Evolutionary conservation across 2,888 invertebrate species (phyloP), one percentile per base, ranked within the genome.

Genomic region (Lordiphosa fenestrarum): DNA sequence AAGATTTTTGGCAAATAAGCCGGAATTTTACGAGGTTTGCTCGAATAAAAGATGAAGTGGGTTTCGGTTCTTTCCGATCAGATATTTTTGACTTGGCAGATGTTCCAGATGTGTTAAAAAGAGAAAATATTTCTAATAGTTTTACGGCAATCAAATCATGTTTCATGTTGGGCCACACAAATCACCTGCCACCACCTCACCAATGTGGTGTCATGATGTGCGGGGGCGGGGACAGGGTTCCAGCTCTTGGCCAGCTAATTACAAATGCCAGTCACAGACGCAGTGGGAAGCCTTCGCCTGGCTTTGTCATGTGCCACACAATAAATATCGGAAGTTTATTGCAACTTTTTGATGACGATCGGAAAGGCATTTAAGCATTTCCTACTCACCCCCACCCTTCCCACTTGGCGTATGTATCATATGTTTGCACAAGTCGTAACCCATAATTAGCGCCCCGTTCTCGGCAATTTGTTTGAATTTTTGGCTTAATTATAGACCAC

Each of bases 241-340:
- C 5, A 6, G 23, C 23, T 6, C 23, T 6, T 23, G 30, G 23
- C 46, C 38, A 44, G 51, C 80, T 83, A 75, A 83, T 76, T 83
- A 83, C 65, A 63, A 54, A 76, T 76, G 83, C 76, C 69, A 80
- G 64, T 83, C 80, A 71, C 77, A 69, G 55, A 38, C 10, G 46
- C 36, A 55, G 42, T 41, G 30, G 23, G 64, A 44, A 47, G 38
- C 53, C 54, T 60, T 40, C 48, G 68, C 42, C 41, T 39, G 23
- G 35, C 38, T 54, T 53, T 56, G 53, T 66, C 55, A 21, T 57
- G 41, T 46, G 39, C 48, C 39, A 25, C 48, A 51, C 69, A 59
- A 75, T 75, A 73, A 75, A 71, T 64, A 64, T 60, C 39, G 52
- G 44, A 53, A 49, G 66, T 67, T 63, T 56, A 69, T 66, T 36